These are phyloP conservation scores for Crioceris asparagi DNA, from an alignment of 2,888 invertebrate species.

Conservation along the genomic window DNA sequence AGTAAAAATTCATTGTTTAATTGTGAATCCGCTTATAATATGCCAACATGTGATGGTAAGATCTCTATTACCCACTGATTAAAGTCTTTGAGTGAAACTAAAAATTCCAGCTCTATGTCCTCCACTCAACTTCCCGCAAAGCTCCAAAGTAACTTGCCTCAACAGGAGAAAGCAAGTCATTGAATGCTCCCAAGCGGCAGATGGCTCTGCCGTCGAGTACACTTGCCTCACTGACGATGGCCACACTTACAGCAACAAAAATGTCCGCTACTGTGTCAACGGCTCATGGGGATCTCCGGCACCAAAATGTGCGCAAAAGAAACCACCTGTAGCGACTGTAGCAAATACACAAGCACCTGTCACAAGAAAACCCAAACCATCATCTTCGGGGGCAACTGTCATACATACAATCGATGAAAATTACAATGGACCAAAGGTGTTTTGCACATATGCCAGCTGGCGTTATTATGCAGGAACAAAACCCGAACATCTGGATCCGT, in stretches of 20 bases:
- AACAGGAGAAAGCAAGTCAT: constrained; percentile 10
- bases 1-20: not conserved
- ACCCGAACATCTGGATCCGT: constrained; percentile 21
- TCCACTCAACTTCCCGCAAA: constrained; percentile 10
- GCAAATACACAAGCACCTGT: too few relatives aligned
- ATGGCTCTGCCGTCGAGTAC: constrained; percentile 13
- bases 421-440: constrained; percentile 18
- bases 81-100: not conserved
- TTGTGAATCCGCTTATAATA: constrained; percentile 8
- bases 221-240: constrained; percentile 7
- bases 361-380: too few relatives aligned
- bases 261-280: constrained; percentile 10
- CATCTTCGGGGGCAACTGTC: too few relatives aligned
- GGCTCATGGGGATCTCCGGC: constrained; percentile 15
- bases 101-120: constrained; percentile 12
- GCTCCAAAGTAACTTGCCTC: constrained; percentile 12
- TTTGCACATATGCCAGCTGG: constrained; percentile 26
- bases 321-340: too few relatives aligned
- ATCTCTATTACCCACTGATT: not conserved
- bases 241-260: constrained; percentile 14
- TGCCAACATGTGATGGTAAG: constrained; percentile 16
- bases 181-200: constrained; percentile 12
- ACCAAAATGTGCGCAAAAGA: constrained; percentile 11
- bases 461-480: constrained; percentile 15
- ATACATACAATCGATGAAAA: too few relatives aligned